Conservation (phyloP, 2,113 vertebrate species). For the Ochotona princeps region DNA sequence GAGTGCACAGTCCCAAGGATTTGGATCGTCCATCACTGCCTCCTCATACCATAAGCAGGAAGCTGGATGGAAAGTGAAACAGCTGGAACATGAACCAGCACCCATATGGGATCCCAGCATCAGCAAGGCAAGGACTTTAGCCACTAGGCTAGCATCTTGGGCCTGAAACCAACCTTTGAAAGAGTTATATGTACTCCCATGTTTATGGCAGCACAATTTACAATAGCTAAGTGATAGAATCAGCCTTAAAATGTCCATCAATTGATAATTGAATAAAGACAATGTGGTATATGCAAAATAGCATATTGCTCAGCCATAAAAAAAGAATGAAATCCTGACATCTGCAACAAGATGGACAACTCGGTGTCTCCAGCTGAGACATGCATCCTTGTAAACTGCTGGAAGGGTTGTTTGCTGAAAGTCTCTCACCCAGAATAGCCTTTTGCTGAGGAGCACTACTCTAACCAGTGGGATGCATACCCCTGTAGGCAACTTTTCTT, state of each 20-base stretch:
- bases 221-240: background rate
- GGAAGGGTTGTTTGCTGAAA: background rate
- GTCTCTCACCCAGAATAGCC: background rate
- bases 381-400: background rate
- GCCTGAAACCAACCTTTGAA: background rate
- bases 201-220: background rate
- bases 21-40: too few relatives aligned
- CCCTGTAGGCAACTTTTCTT: background rate
- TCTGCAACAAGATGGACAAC: background rate
- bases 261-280: background rate
- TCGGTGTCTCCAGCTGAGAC: background rate
- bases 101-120: too few relatives aligned
- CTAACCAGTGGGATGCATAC: background rate
- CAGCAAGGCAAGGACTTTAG: too few relatives aligned
- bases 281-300: background rate
- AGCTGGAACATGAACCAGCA: too few relatives aligned
- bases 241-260: too few relatives aligned
- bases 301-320: background rate
- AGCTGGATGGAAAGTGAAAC: too few relatives aligned
- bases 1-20: too few relatives aligned
- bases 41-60: too few relatives aligned
- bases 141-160: too few relatives aligned
- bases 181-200: background rate
- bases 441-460: background rate
- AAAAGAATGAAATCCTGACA: background rate